Conservation (phyloP, 2,113 vertebrate genomes). For the Notothenia coriiceps region DNA sequence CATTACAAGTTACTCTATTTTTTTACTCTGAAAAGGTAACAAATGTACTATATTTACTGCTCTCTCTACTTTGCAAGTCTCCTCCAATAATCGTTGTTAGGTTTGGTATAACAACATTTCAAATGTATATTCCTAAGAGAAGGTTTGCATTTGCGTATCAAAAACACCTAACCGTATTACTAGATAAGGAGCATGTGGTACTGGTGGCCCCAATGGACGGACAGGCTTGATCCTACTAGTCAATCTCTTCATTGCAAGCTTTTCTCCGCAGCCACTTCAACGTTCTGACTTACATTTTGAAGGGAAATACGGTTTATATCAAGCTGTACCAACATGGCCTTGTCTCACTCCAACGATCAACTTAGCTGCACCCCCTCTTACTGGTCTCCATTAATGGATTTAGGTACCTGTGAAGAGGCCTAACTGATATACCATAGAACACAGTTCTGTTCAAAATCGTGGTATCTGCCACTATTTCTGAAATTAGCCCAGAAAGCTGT, state of each 20-base stretch:
- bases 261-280: not conserved
- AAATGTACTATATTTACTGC: not conserved
- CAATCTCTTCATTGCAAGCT: not conserved
- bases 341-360: conserved; percentile 22
- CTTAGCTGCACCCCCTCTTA: conserved; percentile 1
- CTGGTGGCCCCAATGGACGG: not conserved
- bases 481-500: not conserved
- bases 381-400: not conserved
- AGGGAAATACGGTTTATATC: not conserved
- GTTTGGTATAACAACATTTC: not conserved
- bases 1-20: no score
- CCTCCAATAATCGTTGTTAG: not conserved
- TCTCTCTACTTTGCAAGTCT: not conserved
- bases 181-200: not conserved
- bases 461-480: not conserved
- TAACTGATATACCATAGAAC: not conserved
- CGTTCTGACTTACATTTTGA: not conserved
- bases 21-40: not conserved
- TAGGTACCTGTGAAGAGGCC: no score
- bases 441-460: not conserved
- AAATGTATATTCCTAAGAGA: not conserved
- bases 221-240: not conserved
- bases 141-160: rapidly evolving
- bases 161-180: not conserved
- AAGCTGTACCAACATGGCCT: conserved; percentile 39